A percentile compares a stretch with the other conserved stretches of the same genome.
Conservation (phyloP, 1,140 invertebrate genomes). For the Scylla paramamosain region DNA sequence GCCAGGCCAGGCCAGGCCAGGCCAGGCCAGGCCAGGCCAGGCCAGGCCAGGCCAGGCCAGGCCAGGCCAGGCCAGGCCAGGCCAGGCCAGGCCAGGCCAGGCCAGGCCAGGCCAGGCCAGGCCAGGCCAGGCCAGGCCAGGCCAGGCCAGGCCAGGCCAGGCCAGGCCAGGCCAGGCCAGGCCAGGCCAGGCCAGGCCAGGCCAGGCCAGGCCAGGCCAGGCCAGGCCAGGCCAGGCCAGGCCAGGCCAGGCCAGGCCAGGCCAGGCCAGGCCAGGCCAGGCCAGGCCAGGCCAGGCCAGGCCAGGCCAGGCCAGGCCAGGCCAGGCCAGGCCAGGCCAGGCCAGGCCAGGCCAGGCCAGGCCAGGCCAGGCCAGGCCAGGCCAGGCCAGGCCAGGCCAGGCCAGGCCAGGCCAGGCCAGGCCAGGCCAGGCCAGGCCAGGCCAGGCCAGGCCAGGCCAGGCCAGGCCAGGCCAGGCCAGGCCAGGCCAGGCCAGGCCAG, state of each 20-base stretch:
- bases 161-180: constrained; percentile 25
- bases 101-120: constrained; percentile 32
- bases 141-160: not conserved
- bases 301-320: not conserved
- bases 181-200: constrained; percentile 62
- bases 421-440: constrained; percentile 51
- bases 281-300: constrained; percentile 65
- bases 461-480: not conserved
- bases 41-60: constrained; percentile 56
- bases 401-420: constrained; percentile 65
- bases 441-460: not conserved
- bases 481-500: too few relatives aligned
- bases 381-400: constrained; percentile 60
- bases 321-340: constrained; percentile 44
- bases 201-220: constrained; percentile 73
- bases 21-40: constrained; percentile 49
- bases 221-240: constrained; percentile 60
- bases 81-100: constrained; percentile 64
- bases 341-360: not conserved
- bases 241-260: constrained; percentile 64
- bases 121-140: not conserved
- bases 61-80: constrained; percentile 59
- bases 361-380: constrained; percentile 2
- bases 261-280: constrained; percentile 74
- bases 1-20: constrained; percentile 63